Conservation (phyloP, 2,888 invertebrate genomes). For the Brachyopa scutellaris region DNA sequence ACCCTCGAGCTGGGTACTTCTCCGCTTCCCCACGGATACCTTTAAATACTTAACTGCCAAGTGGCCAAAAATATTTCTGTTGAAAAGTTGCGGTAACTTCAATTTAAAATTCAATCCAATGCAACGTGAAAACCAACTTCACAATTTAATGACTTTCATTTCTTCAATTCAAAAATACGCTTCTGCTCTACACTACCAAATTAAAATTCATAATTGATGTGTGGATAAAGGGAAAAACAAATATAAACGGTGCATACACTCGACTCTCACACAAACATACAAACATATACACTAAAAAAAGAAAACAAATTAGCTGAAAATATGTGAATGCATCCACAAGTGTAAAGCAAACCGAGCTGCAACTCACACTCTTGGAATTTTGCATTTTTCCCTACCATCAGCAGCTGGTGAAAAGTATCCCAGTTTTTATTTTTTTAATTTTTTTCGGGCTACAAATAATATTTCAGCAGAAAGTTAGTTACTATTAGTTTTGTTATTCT, state of each 20-base stretch:
- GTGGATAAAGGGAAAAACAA: constrained; percentile 24
- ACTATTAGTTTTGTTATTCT: background rate
- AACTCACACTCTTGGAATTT: constrained; percentile 2
- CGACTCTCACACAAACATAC: background rate
- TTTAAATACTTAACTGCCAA: background rate
- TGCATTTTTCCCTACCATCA: background rate
- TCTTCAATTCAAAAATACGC: constrained; percentile 9
- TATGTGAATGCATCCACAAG: constrained; percentile 34
- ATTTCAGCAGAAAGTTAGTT: constrained; percentile 42
- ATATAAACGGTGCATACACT: constrained; percentile 7
- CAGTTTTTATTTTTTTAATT: no score
- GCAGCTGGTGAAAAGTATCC: background rate
- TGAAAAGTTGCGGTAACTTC: no score
- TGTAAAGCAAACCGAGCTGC: constrained; percentile 43
- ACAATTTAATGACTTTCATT: constrained; percentile 2
- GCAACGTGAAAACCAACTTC: background rate
- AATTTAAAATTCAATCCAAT: constrained; percentile 35
- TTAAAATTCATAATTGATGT: constrained; percentile 70
- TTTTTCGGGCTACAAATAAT: constrained; percentile 52
- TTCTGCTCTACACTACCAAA: constrained; percentile 34
- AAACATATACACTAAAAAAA: background rate
- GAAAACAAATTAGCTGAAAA: constrained; percentile 3
- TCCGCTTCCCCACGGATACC: no score
- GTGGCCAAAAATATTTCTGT: no score
- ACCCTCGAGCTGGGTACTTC: no score